Base-by-base conservation (phyloP, 2,797 vertebrate genomes). In the Phataginus tricuspis region DNA sequence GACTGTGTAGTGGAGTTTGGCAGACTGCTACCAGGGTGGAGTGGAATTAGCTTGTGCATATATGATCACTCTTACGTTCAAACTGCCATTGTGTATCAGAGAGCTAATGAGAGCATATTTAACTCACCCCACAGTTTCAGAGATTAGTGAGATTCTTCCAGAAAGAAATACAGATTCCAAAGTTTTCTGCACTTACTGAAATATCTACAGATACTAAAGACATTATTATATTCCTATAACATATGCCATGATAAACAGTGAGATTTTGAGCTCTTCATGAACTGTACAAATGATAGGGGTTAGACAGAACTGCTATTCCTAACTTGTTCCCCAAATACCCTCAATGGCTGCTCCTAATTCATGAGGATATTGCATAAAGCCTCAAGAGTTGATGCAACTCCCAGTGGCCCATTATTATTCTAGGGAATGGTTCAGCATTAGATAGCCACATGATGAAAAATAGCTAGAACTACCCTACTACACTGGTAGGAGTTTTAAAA, bases 401-500 rank as follows among this genome's bases (percentile, higher is more conserved):
- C 3, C 37, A 51, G 1, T 39, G 34, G 9, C 29, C 39, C n/a
- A 12, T 75, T 21, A 75, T 29, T n/a, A 7, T 27, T 69, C 66
- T 75, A 68, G 55, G 19, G 31, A 79, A 63, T 49, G 21, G 14
- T 31, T 74, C 42, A 63, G 39, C 15, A 55, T 61, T 84, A 59
- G 55, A 37, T 66, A 88, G 59, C 34, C 84, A 51, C 9, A 37
- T 84, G 10, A 80, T 91, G 51, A 87, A 93, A 84, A 91, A 79
- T 66, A 72, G 27, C 42, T 68, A 66, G 4, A 15, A 29, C 1
- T 77, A 29, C 9, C 57, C 13, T 49, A 78, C 69, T 57, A 64
- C 16, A 90, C 34, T 84, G 63, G 78, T 7, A 77, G 75, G 42
- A 64, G 23, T 72, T 83, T 90, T 57, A 79, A 97, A 88, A 95